Evolutionary conservation across 92 coral and sea anemone species (phyloP), one percentile per base, ranked within the genome.

Genomic region (Porites evermanni): DNA sequence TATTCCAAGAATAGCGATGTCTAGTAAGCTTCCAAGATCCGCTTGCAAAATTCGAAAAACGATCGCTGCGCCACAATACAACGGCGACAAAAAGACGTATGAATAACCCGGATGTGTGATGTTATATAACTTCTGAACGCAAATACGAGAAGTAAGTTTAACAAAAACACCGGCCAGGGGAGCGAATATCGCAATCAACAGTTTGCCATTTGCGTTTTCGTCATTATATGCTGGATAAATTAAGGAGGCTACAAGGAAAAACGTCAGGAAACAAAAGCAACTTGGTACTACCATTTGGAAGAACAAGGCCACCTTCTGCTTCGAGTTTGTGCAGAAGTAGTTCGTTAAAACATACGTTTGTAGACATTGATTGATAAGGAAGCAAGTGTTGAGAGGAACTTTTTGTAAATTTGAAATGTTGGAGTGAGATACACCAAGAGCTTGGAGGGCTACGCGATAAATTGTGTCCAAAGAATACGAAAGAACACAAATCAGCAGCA

Each of bases 1-100:
- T 12, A 83, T 52, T 64, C 79, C 87, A 44, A 83, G 87, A 60
- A 71, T 6, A 3, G 71, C 87, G 7, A 83, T 83, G 21, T 71
- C 8, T 10, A 72, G 7, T 11, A 83, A 16, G 13, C 70, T 64
- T 14, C 58, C 72, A 44, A 83, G 87, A 52, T 74, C 79, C 79
- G 79, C 79, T 20, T 83, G 87, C 16, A 83, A 63, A 21, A 83
- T 29, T 8, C 87, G 79, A 50, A 61, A 38, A 7, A 18, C 6
- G 9, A 82, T 26, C 53, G 86, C 79, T 51, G 79, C 29, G 5
- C 26, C 86, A 73, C 17, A 58, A 20, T 82, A 72, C 21, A 82
- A 0, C 2, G 77, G 77, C 61, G 77, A 54, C 60, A 54, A 54
- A 10, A 54, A 54, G 60, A 26, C 72, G 16, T 68, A 21, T 0